A percentile compares a stretch with the other conserved stretches of the same genome.
These are phyloP conservation scores for Sebastes umbrosus DNA, from an alignment of 2,797 vertebrate genomes.

Conservation along the genomic window DNA sequence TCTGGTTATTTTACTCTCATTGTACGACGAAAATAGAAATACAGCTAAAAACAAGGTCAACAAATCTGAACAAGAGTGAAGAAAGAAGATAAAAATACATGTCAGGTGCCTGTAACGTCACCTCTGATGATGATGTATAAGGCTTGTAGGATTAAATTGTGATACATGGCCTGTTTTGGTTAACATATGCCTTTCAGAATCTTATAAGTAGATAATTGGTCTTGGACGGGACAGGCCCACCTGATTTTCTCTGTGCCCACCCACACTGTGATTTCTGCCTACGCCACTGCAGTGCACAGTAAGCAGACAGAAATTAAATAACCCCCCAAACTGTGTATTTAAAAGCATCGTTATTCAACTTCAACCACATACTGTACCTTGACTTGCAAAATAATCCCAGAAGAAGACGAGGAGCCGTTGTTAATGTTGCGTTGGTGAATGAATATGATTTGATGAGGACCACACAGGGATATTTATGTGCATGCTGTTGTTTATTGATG, in stretches of 20 bases:
- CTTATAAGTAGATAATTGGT: too few species aligned
- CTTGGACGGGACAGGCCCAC: too few species aligned
- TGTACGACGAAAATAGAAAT: too few species aligned
- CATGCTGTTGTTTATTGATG: neutral
- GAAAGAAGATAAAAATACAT: too few species aligned
- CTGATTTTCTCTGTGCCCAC: too few species aligned
- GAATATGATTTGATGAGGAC: neutral
- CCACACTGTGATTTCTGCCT: too few species aligned
- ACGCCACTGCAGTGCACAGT: neutral
- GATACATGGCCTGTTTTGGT: fast-evolving
- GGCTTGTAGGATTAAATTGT: too few species aligned
- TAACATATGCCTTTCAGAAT: too few species aligned
- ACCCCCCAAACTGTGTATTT: neutral
- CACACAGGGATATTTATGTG: constrained; percentile 12
- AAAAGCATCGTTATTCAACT: neutral
- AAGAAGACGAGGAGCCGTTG: neutral
- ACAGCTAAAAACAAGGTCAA: too few species aligned
- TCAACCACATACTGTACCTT: neutral
- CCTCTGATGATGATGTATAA: too few species aligned
- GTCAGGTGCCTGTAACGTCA: fast-evolving
- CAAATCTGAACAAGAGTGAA: too few species aligned
- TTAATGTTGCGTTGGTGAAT: neutral
- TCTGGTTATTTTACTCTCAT: too few species aligned
- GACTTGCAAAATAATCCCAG: neutral
- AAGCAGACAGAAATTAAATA: neutral